These are phyloP conservation scores for Oceanodroma tethys DNA, from an alignment of 2,113 vertebrate genomes.

Conservation along the genomic window DNA sequence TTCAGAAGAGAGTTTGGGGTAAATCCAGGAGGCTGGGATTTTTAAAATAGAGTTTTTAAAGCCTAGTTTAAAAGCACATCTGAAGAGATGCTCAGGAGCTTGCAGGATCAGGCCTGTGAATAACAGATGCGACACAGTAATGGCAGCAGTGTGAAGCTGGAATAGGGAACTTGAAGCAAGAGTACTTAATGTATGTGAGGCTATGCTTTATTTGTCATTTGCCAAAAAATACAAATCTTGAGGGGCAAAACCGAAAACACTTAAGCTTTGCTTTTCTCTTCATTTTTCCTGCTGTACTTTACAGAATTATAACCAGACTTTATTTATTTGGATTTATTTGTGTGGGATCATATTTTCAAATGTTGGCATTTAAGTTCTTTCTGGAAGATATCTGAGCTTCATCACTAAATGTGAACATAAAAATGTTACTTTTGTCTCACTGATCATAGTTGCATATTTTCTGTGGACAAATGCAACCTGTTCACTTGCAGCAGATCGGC, in stretches of 20 bases:
- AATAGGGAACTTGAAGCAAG: not conserved
- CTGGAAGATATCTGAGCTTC: not conserved
- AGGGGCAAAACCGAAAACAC: not conserved
- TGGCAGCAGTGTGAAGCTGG: not conserved
- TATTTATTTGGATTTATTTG: constrained; percentile 4
- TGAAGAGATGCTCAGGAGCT: not conserved
- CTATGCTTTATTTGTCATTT: not conserved
- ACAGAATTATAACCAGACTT: not conserved
- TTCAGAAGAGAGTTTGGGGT: not conserved
- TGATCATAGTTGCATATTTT: not conserved
- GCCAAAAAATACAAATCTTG: not conserved
- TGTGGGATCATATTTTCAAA: not conserved
- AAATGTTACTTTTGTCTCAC: not conserved
- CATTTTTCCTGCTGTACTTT: not conserved
- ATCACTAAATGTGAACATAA: not conserved
- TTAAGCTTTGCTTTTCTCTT: not conserved
- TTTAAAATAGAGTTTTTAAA: not conserved
- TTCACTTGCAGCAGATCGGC: not conserved
- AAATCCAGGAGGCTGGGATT: not conserved
- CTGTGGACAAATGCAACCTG: not conserved
- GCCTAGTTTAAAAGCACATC: not conserved
- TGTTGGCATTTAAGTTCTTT: constrained; percentile 36
- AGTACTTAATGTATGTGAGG: fast-evolving
- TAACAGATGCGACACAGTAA: not conserved
- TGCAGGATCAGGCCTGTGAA: not conserved